Evolutionary conservation across 1,140 invertebrate genomes (phyloP).

Genomic region (Drosophila orena): DNA sequence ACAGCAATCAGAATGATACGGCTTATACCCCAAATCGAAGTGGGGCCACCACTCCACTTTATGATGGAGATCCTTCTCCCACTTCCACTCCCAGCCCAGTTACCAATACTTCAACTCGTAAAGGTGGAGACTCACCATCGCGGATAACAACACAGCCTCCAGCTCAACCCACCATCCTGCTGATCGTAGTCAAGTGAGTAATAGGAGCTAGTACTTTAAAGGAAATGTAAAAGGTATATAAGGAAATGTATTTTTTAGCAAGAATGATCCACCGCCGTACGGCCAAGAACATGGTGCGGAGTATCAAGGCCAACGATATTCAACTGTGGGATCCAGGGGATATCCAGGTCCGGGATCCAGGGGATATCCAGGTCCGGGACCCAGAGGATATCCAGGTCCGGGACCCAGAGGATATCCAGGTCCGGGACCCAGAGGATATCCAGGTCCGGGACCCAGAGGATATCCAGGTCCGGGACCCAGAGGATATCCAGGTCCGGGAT

Average conservation of each 20-base stretch:
- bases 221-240: too few relatives aligned
- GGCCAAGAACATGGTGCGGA: neutral
- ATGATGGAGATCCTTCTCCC: too few relatives aligned
- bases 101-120: neutral
- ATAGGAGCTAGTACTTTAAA: too few relatives aligned
- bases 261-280: neutral
- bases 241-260: neutral
- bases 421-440: neutral
- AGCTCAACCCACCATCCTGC: conserved; percentile 40
- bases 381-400: neutral
- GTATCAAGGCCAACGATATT: neutral
- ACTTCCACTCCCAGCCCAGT: neutral
- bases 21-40: neutral
- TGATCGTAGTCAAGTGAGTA: conserved; percentile 49
- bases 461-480: neutral
- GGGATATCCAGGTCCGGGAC: neutral
- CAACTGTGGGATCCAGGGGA: neutral
- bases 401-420: neutral
- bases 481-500: neutral
- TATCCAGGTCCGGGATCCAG: neutral
- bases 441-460: neutral
- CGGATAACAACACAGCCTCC: neutral
- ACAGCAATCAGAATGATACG: neutral
- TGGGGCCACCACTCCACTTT: neutral
- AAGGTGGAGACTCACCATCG: neutral